Conservation (phyloP, 2,113 vertebrate species). For the Leptodactylus fuscus region DNA sequence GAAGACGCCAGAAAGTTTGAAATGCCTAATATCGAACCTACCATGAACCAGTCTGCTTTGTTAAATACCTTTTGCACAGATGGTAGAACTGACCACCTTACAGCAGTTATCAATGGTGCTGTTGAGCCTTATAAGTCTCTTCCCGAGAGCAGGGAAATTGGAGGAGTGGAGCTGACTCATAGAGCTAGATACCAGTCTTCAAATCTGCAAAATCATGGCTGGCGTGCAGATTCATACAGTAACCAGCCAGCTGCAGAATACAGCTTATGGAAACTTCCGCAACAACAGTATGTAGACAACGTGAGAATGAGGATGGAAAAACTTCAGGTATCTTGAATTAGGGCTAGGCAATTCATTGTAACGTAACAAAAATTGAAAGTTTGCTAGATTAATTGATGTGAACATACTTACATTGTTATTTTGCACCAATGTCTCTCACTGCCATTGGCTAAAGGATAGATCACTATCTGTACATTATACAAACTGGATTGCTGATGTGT, state of each 20-base stretch:
- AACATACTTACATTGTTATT: too few relatives aligned
- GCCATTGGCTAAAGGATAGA: too few relatives aligned
- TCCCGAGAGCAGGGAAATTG: conserved; percentile 77
- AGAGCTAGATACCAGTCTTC: conserved; percentile 64
- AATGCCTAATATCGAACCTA: conserved; percentile 84
- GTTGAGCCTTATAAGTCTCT: conserved; percentile 82
- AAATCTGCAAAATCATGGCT: conserved; percentile 69
- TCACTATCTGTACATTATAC: too few relatives aligned
- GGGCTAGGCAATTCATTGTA: too few relatives aligned
- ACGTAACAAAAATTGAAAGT: too few relatives aligned
- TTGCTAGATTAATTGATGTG: too few relatives aligned
- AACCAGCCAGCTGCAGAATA: conserved; percentile 78
- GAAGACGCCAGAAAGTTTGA: conserved; percentile 87
- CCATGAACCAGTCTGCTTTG: conserved; percentile 87
- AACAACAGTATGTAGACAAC: conserved; percentile 83
- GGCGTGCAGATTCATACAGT: conserved; percentile 74
- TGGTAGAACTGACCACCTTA: conserved; percentile 80
- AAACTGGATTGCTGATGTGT: too few relatives aligned
- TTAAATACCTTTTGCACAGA: conserved; percentile 80
- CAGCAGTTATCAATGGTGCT: conserved; percentile 68
- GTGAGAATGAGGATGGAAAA: conserved; percentile 89
- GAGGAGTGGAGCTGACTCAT: conserved; percentile 70
- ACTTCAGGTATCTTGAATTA: conserved; percentile 91
- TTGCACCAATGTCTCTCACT: too few relatives aligned
- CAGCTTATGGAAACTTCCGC: conserved; percentile 82